Conservation (phyloP, 2,113 vertebrate genomes). For the Myxocyprinus asiaticus region DNA sequence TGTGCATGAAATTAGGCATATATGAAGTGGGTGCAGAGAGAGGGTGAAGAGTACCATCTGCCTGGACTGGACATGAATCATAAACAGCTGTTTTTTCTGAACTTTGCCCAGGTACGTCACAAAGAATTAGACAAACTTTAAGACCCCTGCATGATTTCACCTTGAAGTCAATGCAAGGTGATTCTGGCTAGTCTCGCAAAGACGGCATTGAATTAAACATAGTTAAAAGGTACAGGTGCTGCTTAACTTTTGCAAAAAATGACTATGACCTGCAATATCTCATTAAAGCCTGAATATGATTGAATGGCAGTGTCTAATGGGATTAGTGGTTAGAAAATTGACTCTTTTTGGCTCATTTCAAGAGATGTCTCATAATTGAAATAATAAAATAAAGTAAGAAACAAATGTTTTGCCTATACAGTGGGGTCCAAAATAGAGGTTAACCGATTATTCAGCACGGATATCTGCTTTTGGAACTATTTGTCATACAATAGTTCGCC, state of each 20-base stretch:
- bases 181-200: neutral
- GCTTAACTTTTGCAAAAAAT: conserved; percentile 17
- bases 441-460: too few species aligned
- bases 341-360: too few species aligned
- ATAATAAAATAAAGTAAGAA: too few species aligned
- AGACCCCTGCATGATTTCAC: neutral
- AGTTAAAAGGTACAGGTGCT: neutral
- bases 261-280: conserved; percentile 1
- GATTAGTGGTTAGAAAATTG: neutral
- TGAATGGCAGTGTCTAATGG: conserved; percentile 16
- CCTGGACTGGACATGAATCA: conserved; percentile 89
- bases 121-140: neutral
- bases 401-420: too few species aligned
- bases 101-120: conserved; percentile 89
- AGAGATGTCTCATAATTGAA: too few species aligned
- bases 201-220: conserved; percentile 26
- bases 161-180: conserved; percentile 16
- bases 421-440: too few species aligned
- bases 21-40: conserved; percentile 84
- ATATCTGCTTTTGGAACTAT: too few species aligned
- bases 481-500: too few species aligned
- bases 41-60: conserved; percentile 83
- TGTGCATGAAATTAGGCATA: conserved; percentile 80
- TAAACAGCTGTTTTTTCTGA: conserved; percentile 94
- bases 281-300: conserved; percentile 18